Evolutionary conservation across 2,797 vertebrate species (phyloP), one percentile per base, ranked within the genome.

Genomic region (Clarias laeviceps): DNA sequence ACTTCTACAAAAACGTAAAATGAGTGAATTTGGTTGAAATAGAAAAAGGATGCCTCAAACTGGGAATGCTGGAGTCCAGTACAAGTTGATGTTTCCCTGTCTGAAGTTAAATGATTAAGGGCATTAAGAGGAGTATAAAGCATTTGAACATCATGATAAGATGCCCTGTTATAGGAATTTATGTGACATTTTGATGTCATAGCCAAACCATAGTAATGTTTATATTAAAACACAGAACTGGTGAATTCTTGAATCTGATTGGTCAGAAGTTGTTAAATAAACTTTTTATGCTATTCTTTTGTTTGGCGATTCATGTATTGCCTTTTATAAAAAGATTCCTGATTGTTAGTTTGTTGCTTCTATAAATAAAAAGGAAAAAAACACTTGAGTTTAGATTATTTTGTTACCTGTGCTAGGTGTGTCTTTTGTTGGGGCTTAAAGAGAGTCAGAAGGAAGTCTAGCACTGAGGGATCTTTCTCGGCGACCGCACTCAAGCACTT

Each of bases 391-490:
- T 18, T 18, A 24, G 5, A 69, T 20, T 24, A 45, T 22, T 69
- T 15, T 29, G 50, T 74, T 94, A 99, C 98, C 96, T 99, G 96
- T 69, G 94, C 90, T 0, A 96, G 90, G 11, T 88, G 91, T 91
- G 94, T 95, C 69, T 88, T 89, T 79, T 96, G 95, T 4, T 91
- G 92, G 79, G 91, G 8, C 1, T 95, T 96, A 88, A 97, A 86
- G 24, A 98, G 94, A 17, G 59, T 87, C 88, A 99, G 91, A 61
- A 99, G 92, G 88, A 96, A 96, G 24, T 90, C 88, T 76, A 98
- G 85, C 29, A 94, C 91, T 34, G 82, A 64, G 1, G 93, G 82
- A 62, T 97, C 95, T 57, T 89, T 95, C 87, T 95, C 94, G 0
- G 95, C 94, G 83, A 98, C 92, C 85, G 84, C 82, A 88, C 96